A percentile compares a stretch with the other conserved stretches of the same genome.
Evolutionary conservation across 2,888 invertebrate species (phyloP).

Genomic region (Nemotelus nigrinus): DNA sequence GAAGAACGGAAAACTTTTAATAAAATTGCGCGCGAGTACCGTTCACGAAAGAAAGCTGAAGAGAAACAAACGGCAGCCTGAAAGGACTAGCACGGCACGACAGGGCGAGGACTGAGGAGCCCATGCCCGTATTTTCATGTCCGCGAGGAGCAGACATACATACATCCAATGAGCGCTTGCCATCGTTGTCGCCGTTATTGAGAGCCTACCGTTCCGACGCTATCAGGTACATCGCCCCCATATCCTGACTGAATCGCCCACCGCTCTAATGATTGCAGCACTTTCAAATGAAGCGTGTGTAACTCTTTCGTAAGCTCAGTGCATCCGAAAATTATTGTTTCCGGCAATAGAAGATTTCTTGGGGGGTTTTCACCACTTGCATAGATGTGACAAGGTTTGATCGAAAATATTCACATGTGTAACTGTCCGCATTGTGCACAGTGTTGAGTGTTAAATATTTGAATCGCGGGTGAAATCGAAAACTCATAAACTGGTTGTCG

Average conservation of each 20-base stretch:
- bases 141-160: not conserved
- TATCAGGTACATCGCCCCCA: not conserved
- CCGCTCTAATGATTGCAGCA: too few relatives aligned
- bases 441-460: not conserved
- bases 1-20: conserved; percentile 47
- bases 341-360: not conserved
- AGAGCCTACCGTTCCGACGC: not conserved
- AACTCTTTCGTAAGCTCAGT: too few relatives aligned
- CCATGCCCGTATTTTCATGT: conserved; percentile 1
- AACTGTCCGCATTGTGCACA: too few relatives aligned
- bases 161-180: conserved; percentile 21
- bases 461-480: not conserved
- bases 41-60: conserved; percentile 8
- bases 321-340: too few relatives aligned
- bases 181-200: conserved; percentile 16
- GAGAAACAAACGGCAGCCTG: not conserved
- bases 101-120: not conserved
- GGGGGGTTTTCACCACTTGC: not conserved
- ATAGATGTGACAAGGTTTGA: not conserved
- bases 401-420: not conserved
- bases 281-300: too few relatives aligned
- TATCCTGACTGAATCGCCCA: not conserved
- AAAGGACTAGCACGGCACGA: conserved; percentile 6
- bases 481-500: not conserved
- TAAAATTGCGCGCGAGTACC: conserved; percentile 50